phyloP scores from a whole-genome alignment of 2,797 vertebrate species.

The Sebastes melanostomus region DNA sequence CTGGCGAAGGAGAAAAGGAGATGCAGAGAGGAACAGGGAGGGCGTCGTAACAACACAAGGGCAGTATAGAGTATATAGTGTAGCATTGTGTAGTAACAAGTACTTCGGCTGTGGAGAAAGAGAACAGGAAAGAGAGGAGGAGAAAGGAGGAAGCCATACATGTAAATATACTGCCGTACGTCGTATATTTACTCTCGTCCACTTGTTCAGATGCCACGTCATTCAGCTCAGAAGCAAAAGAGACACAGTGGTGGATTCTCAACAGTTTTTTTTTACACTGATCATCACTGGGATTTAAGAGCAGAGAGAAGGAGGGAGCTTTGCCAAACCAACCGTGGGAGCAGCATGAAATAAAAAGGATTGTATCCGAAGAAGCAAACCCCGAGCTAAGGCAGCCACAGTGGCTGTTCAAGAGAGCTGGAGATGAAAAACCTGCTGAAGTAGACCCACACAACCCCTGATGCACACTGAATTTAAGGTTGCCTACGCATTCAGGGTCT shows the following conservation, averaged over 20 bases:
- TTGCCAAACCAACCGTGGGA: conserved; percentile 23
- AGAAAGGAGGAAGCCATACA: conserved; percentile 42
- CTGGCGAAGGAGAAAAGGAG: conserved; percentile 53
- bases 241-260: conserved; percentile 14
- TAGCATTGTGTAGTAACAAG: conserved; percentile 28
- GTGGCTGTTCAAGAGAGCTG: background rate
- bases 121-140: conserved; percentile 41
- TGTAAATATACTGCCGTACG: conserved; percentile 55
- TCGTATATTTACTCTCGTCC: conserved; percentile 62
- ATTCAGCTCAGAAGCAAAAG: conserved; percentile 19
- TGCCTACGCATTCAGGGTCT: background rate
- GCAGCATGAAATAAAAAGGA: conserved; percentile 40
- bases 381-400: background rate
- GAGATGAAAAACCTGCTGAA: conserved; percentile 31
- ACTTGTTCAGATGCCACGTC: background rate
- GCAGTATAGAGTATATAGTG: background rate
- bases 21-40: conserved; percentile 12
- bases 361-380: conserved; percentile 3
- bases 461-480: background rate
- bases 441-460: background rate
- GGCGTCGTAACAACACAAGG: background rate
- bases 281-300: conserved; percentile 56
- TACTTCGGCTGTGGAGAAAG: conserved; percentile 19
- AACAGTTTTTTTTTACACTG: conserved; percentile 37
- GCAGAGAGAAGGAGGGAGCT: conserved; percentile 17